A percentile compares a stretch with the other conserved stretches of the same genome.
phyloP scores from a whole-genome alignment of 2,888 invertebrate species.

The Rosalia funebris region DNA sequence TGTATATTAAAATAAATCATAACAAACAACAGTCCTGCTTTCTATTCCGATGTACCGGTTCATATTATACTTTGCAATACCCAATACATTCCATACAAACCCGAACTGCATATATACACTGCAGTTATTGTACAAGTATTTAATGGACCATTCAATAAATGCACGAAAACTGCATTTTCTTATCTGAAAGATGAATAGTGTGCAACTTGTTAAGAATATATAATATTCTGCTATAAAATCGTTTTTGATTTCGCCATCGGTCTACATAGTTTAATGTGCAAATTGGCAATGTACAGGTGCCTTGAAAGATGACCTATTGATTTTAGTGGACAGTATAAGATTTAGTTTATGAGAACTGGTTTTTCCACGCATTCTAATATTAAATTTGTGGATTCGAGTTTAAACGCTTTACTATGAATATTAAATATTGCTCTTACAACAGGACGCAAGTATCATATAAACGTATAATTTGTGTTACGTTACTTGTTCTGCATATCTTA shows the following conservation, averaged over 20 bases:
- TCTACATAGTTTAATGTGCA: neutral
- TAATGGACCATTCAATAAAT: conserved; percentile 63
- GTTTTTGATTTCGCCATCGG: conserved; percentile 17
- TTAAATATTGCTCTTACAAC: too few species aligned
- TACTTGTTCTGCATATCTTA: too few species aligned
- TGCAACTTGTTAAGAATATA: conserved; percentile 36
- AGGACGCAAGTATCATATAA: too few species aligned
- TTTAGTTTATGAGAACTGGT: too few species aligned
- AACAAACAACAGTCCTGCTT: conserved; percentile 45
- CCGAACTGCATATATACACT: conserved; percentile 40
- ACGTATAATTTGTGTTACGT: too few species aligned
- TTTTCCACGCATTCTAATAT: too few species aligned
- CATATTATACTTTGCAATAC: conserved; percentile 45
- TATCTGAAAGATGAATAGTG: conserved; percentile 54
- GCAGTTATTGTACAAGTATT: conserved; percentile 28
- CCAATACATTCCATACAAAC: conserved; percentile 45
- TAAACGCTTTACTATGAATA: too few species aligned
- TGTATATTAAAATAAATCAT: conserved; percentile 44
- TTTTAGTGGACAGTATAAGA: too few species aligned
- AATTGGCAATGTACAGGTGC: neutral
- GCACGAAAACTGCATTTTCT: conserved; percentile 59
- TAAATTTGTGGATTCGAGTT: too few species aligned
- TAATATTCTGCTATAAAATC: conserved; percentile 40
- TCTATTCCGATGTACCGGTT: conserved; percentile 51
- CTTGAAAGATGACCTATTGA: neutral